A percentile compares a stretch with the other conserved stretches of the same genome.
phyloP scores from a whole-genome alignment of 1,140 invertebrate species.

The Potamilus streckersoni region DNA sequence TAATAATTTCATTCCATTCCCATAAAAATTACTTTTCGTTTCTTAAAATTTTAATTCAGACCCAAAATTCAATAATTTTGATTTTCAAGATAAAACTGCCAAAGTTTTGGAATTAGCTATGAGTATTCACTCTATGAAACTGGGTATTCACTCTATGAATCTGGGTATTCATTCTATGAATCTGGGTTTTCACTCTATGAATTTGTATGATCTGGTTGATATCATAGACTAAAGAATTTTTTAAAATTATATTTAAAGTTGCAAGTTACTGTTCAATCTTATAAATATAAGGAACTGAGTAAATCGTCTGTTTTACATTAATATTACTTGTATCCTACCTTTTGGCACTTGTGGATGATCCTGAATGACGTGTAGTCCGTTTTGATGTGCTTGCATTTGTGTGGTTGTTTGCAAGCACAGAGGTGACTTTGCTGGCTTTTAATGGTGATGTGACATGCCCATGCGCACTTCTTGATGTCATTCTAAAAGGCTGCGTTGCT shows the following conservation, averaged over 20 bases:
- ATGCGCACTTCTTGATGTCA: slow-evolving; percentile 58
- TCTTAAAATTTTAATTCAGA: too few relatives aligned
- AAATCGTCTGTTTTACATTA: neutral
- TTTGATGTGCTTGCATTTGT: slow-evolving; percentile 37
- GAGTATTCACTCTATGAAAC: neutral
- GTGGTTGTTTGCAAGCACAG: slow-evolving; percentile 48
- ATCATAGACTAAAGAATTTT: neutral
- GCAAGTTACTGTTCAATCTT: neutral
- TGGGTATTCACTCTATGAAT: neutral
- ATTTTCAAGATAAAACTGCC: too few relatives aligned
- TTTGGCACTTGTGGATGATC: slow-evolving; percentile 50
- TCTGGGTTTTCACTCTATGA: neutral
- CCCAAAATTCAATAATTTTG: too few relatives aligned
- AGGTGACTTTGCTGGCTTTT: slow-evolving; percentile 59
- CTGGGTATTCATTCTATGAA: neutral
- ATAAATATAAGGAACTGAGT: neutral
- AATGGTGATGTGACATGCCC: slow-evolving; percentile 54
- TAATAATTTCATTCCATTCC: too few relatives aligned
- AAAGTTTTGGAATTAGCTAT: too few relatives aligned
- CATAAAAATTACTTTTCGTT: too few relatives aligned
- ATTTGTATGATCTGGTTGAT: neutral
- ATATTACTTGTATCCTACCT: slow-evolving; percentile 41
- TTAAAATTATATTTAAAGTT: neutral
- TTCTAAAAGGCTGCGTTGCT: slow-evolving; percentile 53
- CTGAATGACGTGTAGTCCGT: slow-evolving; percentile 42